These are phyloP conservation scores for Ichneumon xanthorius DNA, from an alignment of 2,888 invertebrate species.

Conservation along the genomic window DNA sequence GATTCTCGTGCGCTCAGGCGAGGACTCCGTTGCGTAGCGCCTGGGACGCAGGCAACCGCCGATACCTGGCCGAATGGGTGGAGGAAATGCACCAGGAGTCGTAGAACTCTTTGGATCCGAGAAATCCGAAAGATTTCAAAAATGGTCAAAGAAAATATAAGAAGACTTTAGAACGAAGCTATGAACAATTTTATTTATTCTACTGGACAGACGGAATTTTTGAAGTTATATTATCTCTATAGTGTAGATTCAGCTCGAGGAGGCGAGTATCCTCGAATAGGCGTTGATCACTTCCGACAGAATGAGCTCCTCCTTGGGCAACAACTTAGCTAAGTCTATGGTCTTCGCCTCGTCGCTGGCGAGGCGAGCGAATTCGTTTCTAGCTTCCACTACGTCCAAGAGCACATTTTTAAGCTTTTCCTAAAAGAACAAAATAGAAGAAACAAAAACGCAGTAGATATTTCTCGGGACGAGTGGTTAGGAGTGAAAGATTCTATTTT, in stretches of 20 bases:
- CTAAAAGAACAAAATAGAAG: conserved; percentile 63
- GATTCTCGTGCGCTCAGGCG: conserved; percentile 14
- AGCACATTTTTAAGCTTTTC: conserved; percentile 75
- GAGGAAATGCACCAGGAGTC: neutral
- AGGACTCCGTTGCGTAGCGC: conserved; percentile 11
- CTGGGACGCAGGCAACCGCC: conserved; percentile 42
- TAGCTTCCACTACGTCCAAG: conserved; percentile 71
- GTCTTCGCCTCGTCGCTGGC: conserved; percentile 58
- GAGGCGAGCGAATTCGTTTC: conserved; percentile 71
- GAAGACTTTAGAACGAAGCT: neutral
- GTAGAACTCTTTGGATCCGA: neutral
- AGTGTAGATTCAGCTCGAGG: conserved; percentile 59
- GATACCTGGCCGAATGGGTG: conserved; percentile 29
- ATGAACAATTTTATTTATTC: conserved; percentile 30
- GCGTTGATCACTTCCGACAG: conserved; percentile 73
- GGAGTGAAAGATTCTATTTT: neutral
- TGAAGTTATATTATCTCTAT: conserved; percentile 55
- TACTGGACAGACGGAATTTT: neutral
- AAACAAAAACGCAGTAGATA: conserved; percentile 33
- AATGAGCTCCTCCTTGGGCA: conserved; percentile 70
- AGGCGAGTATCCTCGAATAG: conserved; percentile 71
- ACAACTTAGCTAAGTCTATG: conserved; percentile 72
- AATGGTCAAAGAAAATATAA: neutral
- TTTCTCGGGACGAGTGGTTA: neutral
- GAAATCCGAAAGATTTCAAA: neutral